Base-by-base conservation (phyloP, 2,888 invertebrate species). In the Keiferia lycopersicella region DNA sequence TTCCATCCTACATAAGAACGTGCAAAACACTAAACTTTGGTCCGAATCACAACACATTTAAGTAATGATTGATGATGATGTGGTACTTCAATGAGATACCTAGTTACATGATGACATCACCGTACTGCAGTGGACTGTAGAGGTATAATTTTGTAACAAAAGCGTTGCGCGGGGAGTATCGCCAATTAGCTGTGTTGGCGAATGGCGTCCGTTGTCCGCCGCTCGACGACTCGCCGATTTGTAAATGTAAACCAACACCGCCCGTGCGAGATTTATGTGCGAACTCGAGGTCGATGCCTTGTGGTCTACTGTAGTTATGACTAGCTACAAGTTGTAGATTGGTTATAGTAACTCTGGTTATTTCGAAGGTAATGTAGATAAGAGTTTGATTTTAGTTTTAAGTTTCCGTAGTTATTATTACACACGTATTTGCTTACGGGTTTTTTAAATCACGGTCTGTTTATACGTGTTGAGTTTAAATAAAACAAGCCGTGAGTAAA, bases 101-200 rank as follows among this genome's bases (percentile, higher is more conserved):
- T 45, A 45, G 14, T 41, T 14, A 7, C n/a, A 53, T 53, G 45
- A 45, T 61, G 30, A 34, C 50, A 50, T 50, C 61, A 61, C 30
- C 18, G 34, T 8, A 60, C 18, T 60, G 34, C 30, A 30, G 26
- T 12, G 20, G 22, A 30, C 8, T 26, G 1, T 10, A 48, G 61
- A 48, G 48, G 39, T 61, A 48, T 38, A 61, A 61, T 61, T 45
- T 59, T 14, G n/a, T 50, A 53, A 62, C 62, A 72, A 69, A 73
- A 75, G 72, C 72, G 72, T 77, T 70, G 71, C 67, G 82, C 79
- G 80, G 74, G 77, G 77, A 82, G 87, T 87, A 89, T 87, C 84
- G 82, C 84, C 89, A 90, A 91, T 90, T 90, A 90, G 85, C 82
- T 83, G 81, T 87, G 89, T 89, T 91, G 84, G 83, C 84, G 82